phyloP scores from a whole-genome alignment of 92 coral and sea anemone genomes.

The Porites rus region DNA sequence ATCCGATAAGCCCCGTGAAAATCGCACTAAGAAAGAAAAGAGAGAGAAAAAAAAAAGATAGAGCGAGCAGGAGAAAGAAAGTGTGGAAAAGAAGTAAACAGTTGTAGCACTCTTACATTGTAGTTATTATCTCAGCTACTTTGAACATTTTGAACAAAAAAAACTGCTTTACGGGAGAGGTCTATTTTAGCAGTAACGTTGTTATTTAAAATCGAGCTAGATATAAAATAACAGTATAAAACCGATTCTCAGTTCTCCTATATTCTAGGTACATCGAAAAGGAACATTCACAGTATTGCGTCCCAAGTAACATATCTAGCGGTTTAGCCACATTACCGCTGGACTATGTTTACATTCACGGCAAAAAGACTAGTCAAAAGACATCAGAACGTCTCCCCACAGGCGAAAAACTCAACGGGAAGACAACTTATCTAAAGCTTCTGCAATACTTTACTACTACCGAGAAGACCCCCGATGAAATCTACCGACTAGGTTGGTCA shows the following conservation, averaged over 20 bases:
- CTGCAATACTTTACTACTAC: slow-evolving; percentile 76
- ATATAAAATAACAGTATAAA: no score
- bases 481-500: slow-evolving; percentile 60
- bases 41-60: no score
- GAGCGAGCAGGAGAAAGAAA: no score
- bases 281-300: slow-evolving; percentile 81
- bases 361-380: slow-evolving; percentile 51
- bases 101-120: no score
- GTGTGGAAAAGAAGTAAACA: no score
- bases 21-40: no score
- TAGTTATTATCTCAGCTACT: no score
- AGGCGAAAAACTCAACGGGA: slow-evolving; percentile 77
- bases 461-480: slow-evolving; percentile 71
- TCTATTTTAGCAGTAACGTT: no score
- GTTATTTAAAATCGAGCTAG: no score
- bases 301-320: slow-evolving; percentile 86
- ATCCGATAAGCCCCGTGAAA: no score
- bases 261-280: slow-evolving; percentile 61
- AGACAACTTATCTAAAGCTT: slow-evolving; percentile 63
- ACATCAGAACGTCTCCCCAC: slow-evolving; percentile 81
- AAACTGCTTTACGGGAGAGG: no score
- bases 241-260: background rate
- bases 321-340: slow-evolving; percentile 92
- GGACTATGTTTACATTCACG: slow-evolving; percentile 72
- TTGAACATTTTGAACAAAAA: no score